Percentiles rank a stretch among this genome's conserved stretches.
Evolutionary conservation across 1,140 invertebrate genomes (phyloP).

Genomic region (Tetramorium parvispinum): DNA sequence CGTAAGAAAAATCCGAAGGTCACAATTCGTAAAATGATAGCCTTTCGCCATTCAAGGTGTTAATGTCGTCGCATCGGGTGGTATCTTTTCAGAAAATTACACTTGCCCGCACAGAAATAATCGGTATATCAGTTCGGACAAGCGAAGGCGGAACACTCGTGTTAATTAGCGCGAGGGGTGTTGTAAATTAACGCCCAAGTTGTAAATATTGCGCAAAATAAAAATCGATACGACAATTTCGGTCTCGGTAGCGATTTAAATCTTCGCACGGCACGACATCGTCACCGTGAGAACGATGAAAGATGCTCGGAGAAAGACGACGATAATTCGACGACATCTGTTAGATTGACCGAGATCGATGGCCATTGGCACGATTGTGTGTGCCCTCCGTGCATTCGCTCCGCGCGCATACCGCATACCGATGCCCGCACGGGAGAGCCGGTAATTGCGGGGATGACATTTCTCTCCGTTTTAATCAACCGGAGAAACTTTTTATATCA

Average conservation of each 20-base stretch:
- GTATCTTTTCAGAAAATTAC: background rate
- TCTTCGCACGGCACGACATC: background rate
- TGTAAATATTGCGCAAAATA: background rate
- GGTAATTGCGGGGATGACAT: conserved; percentile 41
- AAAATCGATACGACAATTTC: background rate
- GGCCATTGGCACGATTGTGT: conserved; percentile 29
- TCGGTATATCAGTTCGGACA: background rate
- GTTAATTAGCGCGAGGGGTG: background rate
- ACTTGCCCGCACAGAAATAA: background rate
- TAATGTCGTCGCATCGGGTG: background rate
- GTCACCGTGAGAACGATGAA: background rate
- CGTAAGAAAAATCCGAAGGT: background rate
- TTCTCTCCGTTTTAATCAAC: conserved; percentile 54
- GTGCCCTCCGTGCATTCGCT: background rate
- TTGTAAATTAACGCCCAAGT: background rate
- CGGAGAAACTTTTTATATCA: conserved; percentile 35
- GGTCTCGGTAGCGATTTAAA: background rate
- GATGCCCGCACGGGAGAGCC: background rate
- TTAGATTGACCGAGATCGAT: conserved; percentile 49
- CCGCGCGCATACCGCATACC: background rate
- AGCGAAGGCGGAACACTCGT: background rate
- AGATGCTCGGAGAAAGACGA: background rate
- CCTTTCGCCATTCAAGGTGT: background rate
- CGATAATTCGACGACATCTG: conserved; percentile 41
- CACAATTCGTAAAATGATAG: conserved; percentile 1